Evolutionary conservation across 2,113 vertebrate genomes (phyloP), one percentile per base, ranked within the genome.

Genomic region (Alaudala cheleensis): DNA sequence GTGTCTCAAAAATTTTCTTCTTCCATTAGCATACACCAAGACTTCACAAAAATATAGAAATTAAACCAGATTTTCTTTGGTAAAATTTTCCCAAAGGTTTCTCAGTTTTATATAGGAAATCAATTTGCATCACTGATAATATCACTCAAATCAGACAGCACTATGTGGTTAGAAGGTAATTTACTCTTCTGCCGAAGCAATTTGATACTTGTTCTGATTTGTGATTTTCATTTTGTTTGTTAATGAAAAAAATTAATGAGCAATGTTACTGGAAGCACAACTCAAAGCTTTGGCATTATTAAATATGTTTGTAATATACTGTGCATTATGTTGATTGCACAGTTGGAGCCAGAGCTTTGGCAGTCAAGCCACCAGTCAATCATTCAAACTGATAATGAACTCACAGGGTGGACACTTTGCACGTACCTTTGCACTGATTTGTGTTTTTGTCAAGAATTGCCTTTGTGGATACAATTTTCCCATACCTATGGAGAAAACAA

Each of bases 361-460:
- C 60, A 82, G 84, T 60, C 37, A 79, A 81, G 95, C n/a, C 57
- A 82, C 42, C 53, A 79, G 76, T 93, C 77, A 66, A 89, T 85
- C 40, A 56, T 71, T 91, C 33, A 77, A 70, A 88, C 22, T 69
- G 44, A 88, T 28, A 90, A 93, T 61, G 76, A 86, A 69, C 74
- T 91, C 90, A 58, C 26, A 37, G 61, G 69, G 57, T 80, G 61
- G 65, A 74, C 15, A 40, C 71, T 69, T 93, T 80, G 69, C 87
- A 98, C 98, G 20, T 98, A 99, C 99, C 99, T 99, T 99, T 99
- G 98, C 99, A 99, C 93, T 99, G 99, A 98, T 99, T 99, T 78
- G 99, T 99, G 98, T 99, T 99, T 98, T 99, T 99, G 98, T 99
- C 99, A 97, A 99, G 98, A 97, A 99, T 99, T 98, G 99, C 99